phyloP scores from a whole-genome alignment of 2,888 invertebrate genomes.

The Acleris holmiana region DNA sequence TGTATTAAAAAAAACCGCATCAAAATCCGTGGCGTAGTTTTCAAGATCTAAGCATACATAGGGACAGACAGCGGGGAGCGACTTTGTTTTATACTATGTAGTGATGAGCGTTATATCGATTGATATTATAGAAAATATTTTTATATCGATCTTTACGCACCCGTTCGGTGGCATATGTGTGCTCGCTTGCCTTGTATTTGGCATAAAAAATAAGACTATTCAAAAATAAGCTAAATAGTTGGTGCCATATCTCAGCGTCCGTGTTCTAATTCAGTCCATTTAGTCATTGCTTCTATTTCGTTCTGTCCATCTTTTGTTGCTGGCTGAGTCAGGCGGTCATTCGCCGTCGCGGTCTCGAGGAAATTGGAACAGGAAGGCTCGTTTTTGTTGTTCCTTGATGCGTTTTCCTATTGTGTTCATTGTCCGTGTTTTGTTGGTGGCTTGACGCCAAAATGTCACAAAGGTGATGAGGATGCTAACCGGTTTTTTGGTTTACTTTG shows the following conservation, averaged over 20 bases:
- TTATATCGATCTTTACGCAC: too few species aligned
- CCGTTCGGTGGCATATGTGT: too few species aligned
- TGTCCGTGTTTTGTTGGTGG: conserved; percentile 58
- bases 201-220: too few species aligned
- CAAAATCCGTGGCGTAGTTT: too few species aligned
- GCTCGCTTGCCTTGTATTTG: too few species aligned
- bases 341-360: conserved; percentile 20
- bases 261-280: conserved; percentile 22
- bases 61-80: too few species aligned
- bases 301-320: conserved; percentile 27
- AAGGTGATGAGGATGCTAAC: conserved; percentile 46
- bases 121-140: too few species aligned
- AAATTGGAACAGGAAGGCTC: conserved; percentile 30
- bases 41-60: too few species aligned
- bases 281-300: conserved; percentile 23
- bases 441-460: conserved; percentile 56
- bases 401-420: conserved; percentile 31
- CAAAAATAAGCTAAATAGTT: not conserved
- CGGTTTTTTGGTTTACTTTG: conserved; percentile 42
- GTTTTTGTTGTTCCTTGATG: conserved; percentile 11
- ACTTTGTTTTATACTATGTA: too few species aligned
- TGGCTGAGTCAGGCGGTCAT: conserved; percentile 30
- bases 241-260: not conserved
- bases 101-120: too few species aligned
- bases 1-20: too few species aligned